Evolutionary conservation across 2,888 invertebrate species (phyloP).

Genomic region (Brenthis ino): DNA sequence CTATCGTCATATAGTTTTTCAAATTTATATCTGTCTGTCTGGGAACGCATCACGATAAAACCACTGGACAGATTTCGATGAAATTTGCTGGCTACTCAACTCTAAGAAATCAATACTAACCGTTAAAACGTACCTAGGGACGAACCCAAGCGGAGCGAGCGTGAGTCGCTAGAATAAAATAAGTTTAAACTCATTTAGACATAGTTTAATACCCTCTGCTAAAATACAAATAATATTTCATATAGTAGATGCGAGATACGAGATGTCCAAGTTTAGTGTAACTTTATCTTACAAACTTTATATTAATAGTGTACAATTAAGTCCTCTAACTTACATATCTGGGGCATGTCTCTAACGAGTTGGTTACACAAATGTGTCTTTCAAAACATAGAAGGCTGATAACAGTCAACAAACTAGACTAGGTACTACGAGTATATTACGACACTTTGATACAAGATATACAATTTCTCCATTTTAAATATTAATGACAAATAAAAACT

Average conservation of each 20-base stretch:
- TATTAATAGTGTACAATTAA: slow-evolving; percentile 32
- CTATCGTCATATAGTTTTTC: too few relatives aligned
- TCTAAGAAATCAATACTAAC: too few relatives aligned
- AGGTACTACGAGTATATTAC: neutral
- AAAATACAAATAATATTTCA: neutral
- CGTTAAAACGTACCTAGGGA: too few relatives aligned
- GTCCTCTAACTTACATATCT: slow-evolving; percentile 30
- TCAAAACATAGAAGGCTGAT: slow-evolving; percentile 1
- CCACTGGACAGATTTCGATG: too few relatives aligned
- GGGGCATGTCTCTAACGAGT: slow-evolving; percentile 20
- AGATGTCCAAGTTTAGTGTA: slow-evolving; percentile 23
- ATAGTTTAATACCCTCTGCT: neutral
- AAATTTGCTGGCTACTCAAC: too few relatives aligned
- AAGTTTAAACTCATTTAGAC: neutral
- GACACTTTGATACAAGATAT: neutral
- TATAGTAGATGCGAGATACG: slow-evolving; percentile 5
- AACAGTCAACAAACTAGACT: slow-evolving; percentile 5
- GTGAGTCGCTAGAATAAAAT: too few relatives aligned
- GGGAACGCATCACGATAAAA: too few relatives aligned
- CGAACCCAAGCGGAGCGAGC: too few relatives aligned
- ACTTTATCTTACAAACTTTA: slow-evolving; percentile 27
- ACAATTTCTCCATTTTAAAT: too few relatives aligned
- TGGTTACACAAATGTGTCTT: slow-evolving; percentile 9
- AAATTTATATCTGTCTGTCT: too few relatives aligned
- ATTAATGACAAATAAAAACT: too few relatives aligned